Conservation (phyloP, 2,113 vertebrate genomes). For the Podiceps cristatus region DNA sequence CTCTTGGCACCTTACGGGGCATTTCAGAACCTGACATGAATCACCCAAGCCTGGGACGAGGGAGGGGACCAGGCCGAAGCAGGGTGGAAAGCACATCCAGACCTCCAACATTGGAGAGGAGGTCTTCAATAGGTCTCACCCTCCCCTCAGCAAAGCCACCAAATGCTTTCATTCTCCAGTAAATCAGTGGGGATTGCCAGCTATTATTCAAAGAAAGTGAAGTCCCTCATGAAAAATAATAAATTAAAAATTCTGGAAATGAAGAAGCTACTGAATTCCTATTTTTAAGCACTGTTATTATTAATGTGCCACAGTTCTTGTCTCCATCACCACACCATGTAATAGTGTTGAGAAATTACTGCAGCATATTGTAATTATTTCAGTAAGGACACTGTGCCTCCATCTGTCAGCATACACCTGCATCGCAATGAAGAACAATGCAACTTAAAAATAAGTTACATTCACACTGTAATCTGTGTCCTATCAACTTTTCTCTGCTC, state of each 20-base stretch:
- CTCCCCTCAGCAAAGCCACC: background rate
- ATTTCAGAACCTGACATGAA: background rate
- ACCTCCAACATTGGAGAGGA: background rate
- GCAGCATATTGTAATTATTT: slow-evolving; percentile 14
- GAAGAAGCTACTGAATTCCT: background rate
- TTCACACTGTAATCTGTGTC: background rate
- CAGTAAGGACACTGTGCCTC: background rate
- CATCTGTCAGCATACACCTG: background rate
- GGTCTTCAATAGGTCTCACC: background rate
- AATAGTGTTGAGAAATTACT: background rate
- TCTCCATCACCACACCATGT: background rate
- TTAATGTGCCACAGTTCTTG: background rate
- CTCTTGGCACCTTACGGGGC: rapidly evolving
- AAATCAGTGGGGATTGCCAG: background rate
- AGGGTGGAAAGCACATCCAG: background rate
- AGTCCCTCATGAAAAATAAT: background rate
- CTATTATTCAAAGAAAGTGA: background rate
- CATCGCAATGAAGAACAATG: background rate
- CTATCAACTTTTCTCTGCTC: background rate
- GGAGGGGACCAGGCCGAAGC: background rate
- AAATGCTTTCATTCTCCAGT: background rate
- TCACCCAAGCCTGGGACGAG: background rate
- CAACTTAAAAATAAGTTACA: background rate
- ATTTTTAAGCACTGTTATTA: slow-evolving; percentile 32
- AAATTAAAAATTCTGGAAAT: background rate